A percentile compares a stretch with the other conserved stretches of the same genome.
phyloP scores from a whole-genome alignment of 2,113 vertebrate genomes.

The Zosterops japonicus region DNA sequence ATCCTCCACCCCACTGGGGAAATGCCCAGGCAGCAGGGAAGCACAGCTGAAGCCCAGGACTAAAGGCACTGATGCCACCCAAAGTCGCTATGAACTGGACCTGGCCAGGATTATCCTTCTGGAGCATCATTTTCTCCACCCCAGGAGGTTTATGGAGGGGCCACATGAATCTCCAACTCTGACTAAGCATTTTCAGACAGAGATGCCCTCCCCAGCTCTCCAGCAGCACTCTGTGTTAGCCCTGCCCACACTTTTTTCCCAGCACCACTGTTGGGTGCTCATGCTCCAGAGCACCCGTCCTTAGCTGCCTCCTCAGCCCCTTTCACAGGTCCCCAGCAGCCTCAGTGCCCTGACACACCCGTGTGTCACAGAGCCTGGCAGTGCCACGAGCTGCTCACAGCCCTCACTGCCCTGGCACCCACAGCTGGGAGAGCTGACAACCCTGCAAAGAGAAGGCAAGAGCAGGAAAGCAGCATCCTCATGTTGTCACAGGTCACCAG shows the following conservation, averaged over 20 bases:
- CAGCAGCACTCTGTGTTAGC: fast-evolving
- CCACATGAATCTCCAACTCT: neutral
- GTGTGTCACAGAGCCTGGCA: neutral
- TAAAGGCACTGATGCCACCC: neutral
- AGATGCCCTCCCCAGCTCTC: neutral
- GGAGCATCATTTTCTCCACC: neutral
- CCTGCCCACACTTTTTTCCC: neutral
- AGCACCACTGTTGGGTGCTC: fast-evolving
- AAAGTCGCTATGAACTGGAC: fast-evolving
- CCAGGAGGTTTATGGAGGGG: neutral
- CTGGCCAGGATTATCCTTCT: neutral
- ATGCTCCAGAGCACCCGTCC: neutral
- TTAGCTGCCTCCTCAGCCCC: neutral
- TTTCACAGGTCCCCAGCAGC: neutral
- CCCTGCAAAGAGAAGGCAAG: neutral
- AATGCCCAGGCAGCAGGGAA: neutral
- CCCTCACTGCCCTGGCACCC: neutral
- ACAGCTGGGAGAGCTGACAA: neutral
- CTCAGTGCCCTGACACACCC: fast-evolving
- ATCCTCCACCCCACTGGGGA: neutral
- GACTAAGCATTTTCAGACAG: neutral
- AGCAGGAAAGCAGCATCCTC: neutral
- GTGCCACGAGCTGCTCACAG: neutral
- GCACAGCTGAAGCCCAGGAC: neutral
- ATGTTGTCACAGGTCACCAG: neutral